Conservation (phyloP, 2,113 vertebrate genomes). For the Ciconia stormi region DNA sequence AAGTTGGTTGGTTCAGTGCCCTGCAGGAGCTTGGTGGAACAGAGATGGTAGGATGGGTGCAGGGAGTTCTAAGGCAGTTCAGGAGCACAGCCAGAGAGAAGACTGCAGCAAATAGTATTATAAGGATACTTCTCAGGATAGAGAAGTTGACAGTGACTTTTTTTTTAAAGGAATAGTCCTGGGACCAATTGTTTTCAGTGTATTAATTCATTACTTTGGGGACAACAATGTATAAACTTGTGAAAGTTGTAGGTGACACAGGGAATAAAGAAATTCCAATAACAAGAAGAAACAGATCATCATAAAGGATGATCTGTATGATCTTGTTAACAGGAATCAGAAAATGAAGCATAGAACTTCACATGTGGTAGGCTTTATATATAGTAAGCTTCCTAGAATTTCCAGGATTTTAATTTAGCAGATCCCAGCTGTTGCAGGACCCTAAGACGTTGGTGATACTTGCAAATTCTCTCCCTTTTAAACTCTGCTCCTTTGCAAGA, state of each 20-base stretch:
- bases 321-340: background rate
- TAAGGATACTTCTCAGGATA: background rate
- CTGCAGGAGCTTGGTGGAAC: background rate
- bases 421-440: background rate
- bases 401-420: background rate
- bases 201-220: background rate
- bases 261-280: background rate
- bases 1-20: background rate
- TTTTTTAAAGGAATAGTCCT: background rate
- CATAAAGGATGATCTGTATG: background rate
- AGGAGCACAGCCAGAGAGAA: background rate
- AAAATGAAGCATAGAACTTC: background rate
- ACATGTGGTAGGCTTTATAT: background rate
- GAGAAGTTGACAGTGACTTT: background rate
- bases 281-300: background rate
- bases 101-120: background rate
- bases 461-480: background rate
- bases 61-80: background rate
- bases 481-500: background rate
- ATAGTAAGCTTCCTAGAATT: background rate
- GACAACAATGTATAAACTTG: background rate
- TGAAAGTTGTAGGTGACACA: background rate
- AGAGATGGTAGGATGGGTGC: background rate
- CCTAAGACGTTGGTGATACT: background rate
- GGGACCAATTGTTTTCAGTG: background rate